Evolutionary conservation across 2,888 invertebrate species (phyloP), one percentile per base, ranked within the genome.

Genomic region (Tinea semifulvella): DNA sequence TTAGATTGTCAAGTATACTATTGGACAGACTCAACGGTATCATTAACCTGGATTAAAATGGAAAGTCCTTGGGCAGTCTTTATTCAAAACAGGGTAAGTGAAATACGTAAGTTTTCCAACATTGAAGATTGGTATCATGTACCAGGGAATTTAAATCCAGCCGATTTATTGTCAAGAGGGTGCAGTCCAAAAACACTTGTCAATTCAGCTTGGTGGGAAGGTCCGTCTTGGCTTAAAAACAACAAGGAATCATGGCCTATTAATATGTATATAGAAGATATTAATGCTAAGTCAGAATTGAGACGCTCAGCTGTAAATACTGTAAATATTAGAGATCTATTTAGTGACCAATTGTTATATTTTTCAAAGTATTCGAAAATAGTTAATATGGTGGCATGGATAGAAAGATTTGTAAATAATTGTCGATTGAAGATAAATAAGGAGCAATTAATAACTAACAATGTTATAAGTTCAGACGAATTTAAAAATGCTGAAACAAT

Each of bases 101-200:
- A 42, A 25, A 42, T 42, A 25, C 14, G 36, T 6, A 17, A 36
- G 17, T 36, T n/a, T 36, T 14, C 36, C 6, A 16, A 16, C 7
- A 13, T 17, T 5, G 16, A 14, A n/a, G 36, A 36, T 36, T 36
- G 36, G 36, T 17, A 17, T 36, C 36, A 36, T 16, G 17, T 36
- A 36, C 42, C 42, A 25, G 42, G 42, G 7, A 16, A n/a, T 13
- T n/a, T 25, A 19, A 42, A 42, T 25, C 42, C 42, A 26, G 42
- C 42, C 13, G 25, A 42, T 42, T 42, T 42, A 26, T 19, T 19
- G 25, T 42, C 42, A 14, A 14, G 42, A 25, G 42, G 42, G 5
- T 42, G 42, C 18, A 26, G 25, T 14, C 17, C 42, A 17, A 26
- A 42, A 26, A 16, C 26, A 5, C 26, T 42, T 11, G 8, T 25